Evolutionary conservation across 2,797 vertebrate species (phyloP), one percentile per base, ranked within the genome.

Genomic region (Anguilla marmorata): DNA sequence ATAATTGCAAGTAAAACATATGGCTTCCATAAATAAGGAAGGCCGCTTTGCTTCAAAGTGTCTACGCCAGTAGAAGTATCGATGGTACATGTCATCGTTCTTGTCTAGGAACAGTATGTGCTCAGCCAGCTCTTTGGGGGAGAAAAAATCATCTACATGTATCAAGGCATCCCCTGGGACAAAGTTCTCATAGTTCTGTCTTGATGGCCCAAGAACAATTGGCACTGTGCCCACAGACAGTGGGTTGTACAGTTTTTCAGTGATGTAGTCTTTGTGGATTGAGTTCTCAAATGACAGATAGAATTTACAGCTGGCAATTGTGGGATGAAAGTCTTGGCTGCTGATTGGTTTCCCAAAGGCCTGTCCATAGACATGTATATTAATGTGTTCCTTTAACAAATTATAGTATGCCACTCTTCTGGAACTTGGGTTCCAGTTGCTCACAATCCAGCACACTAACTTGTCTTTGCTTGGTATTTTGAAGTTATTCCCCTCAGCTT

Each of bases 221-320:
- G 98, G 99, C 86, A 99, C 98, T 5, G 98, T 97, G 82, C 98
- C 98, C 2, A 98, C 97, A 12, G 97, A 95, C 56, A 99, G 96
- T 11, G 98, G 97, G 93, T 99, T 98, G 93, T 98, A 99, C 86
- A 99, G 96, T 96, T 99, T 99, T 93, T 99, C 98, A 0, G 98
- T 99, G 88, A 99, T 99, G 83, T 99, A 98, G 96, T 99, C 99
- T 93, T 98, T 98, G 93, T 99, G 98, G 90, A 98, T 98, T 30
- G 99, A 99, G 94, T 99, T 33, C 30, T 33, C 30, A 1, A 33
- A 33, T 33, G 30, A 33, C 30, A 33, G 30, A 1, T 33, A 33
- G 30, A 33, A 33, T 33, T 33, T 33, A 33, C 30, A 33, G 30
- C 30, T 33, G 30, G 30, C 30, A 33, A 33, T 33, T 33, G 30